A percentile compares a stretch with the other conserved stretches of the same genome.
Evolutionary conservation across 2,113 vertebrate genomes (phyloP).

Genomic region (Elephantulus edwardii): DNA sequence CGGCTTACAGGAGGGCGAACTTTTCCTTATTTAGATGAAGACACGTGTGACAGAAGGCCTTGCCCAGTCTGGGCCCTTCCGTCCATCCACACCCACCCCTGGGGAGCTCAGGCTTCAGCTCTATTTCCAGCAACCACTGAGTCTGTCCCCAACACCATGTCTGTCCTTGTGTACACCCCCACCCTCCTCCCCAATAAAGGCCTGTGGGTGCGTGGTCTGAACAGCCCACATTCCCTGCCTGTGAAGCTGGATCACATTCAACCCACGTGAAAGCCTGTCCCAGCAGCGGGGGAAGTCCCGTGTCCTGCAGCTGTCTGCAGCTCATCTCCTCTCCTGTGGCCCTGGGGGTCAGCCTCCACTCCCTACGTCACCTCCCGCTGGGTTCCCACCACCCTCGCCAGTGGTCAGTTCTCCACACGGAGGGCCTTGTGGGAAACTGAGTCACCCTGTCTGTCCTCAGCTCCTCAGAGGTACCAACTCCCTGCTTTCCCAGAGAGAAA

Average conservation of each 20-base stretch:
- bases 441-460: background rate
- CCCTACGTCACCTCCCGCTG: background rate
- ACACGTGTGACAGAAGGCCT: background rate
- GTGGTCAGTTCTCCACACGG: background rate
- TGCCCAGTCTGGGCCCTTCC: background rate
- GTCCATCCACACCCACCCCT: background rate
- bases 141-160: background rate
- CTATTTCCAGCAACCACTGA: background rate
- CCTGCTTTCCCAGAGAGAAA: background rate
- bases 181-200: background rate
- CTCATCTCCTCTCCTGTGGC: background rate
- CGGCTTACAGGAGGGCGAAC: background rate
- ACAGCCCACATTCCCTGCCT: background rate
- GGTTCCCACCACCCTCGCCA: background rate
- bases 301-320: no score
- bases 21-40: background rate
- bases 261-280: rapidly evolving
- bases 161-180: background rate
- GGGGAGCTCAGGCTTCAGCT: background rate
- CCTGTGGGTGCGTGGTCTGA: background rate
- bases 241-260: background rate
- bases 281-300: no score
- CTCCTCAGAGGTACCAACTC: no score
- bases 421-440: background rate
- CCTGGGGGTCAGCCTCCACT: rapidly evolving